Evolutionary conservation across 2,113 vertebrate species (phyloP).

Genomic region (Phaethon lepturus): DNA sequence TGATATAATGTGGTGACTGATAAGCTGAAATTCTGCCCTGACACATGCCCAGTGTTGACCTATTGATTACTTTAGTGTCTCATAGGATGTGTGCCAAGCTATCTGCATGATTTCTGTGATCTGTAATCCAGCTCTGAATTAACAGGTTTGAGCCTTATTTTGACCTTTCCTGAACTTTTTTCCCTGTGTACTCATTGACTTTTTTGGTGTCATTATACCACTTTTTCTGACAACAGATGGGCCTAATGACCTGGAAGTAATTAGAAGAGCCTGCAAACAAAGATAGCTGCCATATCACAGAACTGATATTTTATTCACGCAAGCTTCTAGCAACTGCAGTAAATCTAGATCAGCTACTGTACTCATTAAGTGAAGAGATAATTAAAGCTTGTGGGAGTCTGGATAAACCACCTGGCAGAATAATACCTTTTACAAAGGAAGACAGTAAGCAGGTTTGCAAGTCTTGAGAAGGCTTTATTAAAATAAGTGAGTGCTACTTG

Average conservation of each 20-base stretch:
- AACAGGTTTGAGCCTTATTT: slow-evolving; percentile 5
- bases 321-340: slow-evolving; percentile 45
- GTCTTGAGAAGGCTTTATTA: not conserved
- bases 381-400: slow-evolving; percentile 62
- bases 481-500: not conserved
- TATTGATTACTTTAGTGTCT: not conserved
- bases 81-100: not conserved
- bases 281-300: slow-evolving; percentile 65
- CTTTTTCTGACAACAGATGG: slow-evolving; percentile 67
- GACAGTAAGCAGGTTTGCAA: slow-evolving; percentile 6
- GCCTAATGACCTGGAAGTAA: slow-evolving; percentile 78
- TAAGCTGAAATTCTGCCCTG: not conserved
- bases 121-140: slow-evolving; percentile 13
- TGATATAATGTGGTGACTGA: not conserved
- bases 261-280: slow-evolving; percentile 71
- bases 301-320: slow-evolving; percentile 67
- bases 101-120: not conserved
- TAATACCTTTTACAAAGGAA: slow-evolving; percentile 8
- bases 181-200: slow-evolving; percentile 19
- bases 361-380: slow-evolving; percentile 58
- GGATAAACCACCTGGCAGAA: slow-evolving; percentile 35
- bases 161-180: slow-evolving; percentile 7
- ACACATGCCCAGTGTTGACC: not conserved
- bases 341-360: slow-evolving; percentile 69
- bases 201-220: slow-evolving; percentile 54